phyloP scores from a whole-genome alignment of 2,113 vertebrate species.

The Anarrhichthys ocellatus region DNA sequence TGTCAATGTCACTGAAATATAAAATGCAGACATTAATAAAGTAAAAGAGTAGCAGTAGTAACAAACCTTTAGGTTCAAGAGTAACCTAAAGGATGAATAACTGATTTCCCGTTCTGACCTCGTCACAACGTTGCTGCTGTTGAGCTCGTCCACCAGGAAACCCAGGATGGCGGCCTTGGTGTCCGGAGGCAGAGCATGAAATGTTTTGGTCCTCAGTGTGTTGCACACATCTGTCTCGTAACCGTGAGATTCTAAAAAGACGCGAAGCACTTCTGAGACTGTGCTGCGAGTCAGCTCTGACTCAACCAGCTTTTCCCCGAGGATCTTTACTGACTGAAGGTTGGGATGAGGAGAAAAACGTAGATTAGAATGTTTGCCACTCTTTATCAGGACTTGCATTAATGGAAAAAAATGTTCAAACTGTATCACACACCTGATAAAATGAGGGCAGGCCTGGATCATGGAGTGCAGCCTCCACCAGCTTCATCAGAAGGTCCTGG shows the following conservation, averaged over 20 bases:
- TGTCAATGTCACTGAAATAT: conserved; percentile 92
- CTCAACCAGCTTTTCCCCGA: conserved; percentile 94
- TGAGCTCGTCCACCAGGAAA: conserved; percentile 96
- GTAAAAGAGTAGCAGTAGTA: not conserved
- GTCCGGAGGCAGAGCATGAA: conserved; percentile 90
- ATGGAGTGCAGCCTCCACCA: conserved; percentile 88
- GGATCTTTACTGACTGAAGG: conserved; percentile 93
- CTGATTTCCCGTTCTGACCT: conserved; percentile 77
- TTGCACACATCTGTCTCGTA: conserved; percentile 88
- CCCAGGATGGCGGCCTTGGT: conserved; percentile 90
- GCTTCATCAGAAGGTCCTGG: conserved; percentile 90
- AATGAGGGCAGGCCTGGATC: conserved; percentile 92
- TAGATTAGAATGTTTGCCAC: not conserved
- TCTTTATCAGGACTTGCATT: not conserved
- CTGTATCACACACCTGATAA: conserved; percentile 86
- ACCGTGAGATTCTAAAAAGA: conserved; percentile 91
- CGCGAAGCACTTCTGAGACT: conserved; percentile 92
- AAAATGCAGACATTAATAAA: not conserved
- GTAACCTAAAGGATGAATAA: not conserved
- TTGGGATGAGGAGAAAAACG: not conserved
- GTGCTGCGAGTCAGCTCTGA: conserved; percentile 90
- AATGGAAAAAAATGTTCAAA: not conserved
- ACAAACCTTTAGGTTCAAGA: not conserved
- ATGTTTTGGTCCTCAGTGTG: conserved; percentile 90
- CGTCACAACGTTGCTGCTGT: conserved; percentile 89